Evolutionary conservation across 2,797 vertebrate genomes (phyloP).

Genomic region (Micropoecilia bifurca): DNA sequence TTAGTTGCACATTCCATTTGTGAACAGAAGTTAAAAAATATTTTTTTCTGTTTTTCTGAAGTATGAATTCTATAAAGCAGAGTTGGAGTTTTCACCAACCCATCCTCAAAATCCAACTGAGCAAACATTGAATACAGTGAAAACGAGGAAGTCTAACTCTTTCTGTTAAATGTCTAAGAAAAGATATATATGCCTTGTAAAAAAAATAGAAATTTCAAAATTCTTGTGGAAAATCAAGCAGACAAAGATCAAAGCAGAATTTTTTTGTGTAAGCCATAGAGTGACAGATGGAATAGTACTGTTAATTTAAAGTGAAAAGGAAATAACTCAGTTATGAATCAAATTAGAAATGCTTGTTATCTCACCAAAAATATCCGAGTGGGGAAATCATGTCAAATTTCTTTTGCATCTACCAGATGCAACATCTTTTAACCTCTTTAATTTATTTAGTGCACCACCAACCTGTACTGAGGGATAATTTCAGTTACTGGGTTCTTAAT

Average conservation of each 20-base stretch:
- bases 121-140: neutral
- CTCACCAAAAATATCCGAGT: neutral
- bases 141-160: neutral
- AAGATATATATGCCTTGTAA: neutral
- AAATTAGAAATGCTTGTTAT: neutral
- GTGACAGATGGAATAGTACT: neutral
- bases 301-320: neutral
- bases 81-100: neutral
- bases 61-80: neutral
- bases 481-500: neutral
- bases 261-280: no score
- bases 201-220: neutral
- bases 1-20: neutral
- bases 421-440: neutral
- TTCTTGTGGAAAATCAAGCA: neutral
- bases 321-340: neutral
- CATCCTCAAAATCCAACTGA: neutral
- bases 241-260: neutral
- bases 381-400: neutral
- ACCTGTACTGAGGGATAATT: neutral
- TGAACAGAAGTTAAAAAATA: neutral
- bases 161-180: neutral
- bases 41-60: neutral
- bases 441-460: neutral
- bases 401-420: neutral